Evolutionary conservation across 2,113 vertebrate genomes (phyloP), one percentile per base, ranked within the genome.

Genomic region (Varanus salvator): DNA sequence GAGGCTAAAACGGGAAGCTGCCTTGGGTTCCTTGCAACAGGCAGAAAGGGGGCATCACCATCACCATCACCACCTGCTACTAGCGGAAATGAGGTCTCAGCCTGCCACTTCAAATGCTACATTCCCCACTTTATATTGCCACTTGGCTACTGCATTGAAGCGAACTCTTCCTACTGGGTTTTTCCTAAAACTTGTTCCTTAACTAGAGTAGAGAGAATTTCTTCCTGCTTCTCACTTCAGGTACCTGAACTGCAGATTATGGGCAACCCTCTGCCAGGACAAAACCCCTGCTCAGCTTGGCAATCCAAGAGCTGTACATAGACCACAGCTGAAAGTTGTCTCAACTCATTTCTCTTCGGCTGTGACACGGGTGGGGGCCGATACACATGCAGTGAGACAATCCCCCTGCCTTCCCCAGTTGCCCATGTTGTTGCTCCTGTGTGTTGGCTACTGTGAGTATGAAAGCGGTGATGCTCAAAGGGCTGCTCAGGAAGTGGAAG

Each of bases 91-190:
- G 27, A 15, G 89, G 89, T 31, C 14, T 5, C 25, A 27, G n/a
- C 3, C 92, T 74, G 17, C 27, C 82, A 68, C 81, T 84, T 83
- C 8, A 64, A 84, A 11, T 57, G 87, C 83, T 87, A 89, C 76
- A 68, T 25, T 25, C 88, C 66, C 77, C 80, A 72, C 71, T 34
- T 44, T 68, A 84, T 89, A 87, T 92, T 90, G 78, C 82, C 2
- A 85, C 87, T 88, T 88, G 66, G 64, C 57, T 91, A 64, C n/a
- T 48, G 66, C 29, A 86, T 93, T 93, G 84, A 84, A 91, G 92
- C 92, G 7, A 50, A 84, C 14, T 23, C 8, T 0, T 1, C 72
- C 60, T 82, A 57, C 66, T 80, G 57, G 1, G 3, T 57, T 92
- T 93, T 82, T 54, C 44, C 68, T 38, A 64, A 66, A 50, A 82